Conservation (phyloP, 1,140 invertebrate species). For the Achroia grisella region DNA sequence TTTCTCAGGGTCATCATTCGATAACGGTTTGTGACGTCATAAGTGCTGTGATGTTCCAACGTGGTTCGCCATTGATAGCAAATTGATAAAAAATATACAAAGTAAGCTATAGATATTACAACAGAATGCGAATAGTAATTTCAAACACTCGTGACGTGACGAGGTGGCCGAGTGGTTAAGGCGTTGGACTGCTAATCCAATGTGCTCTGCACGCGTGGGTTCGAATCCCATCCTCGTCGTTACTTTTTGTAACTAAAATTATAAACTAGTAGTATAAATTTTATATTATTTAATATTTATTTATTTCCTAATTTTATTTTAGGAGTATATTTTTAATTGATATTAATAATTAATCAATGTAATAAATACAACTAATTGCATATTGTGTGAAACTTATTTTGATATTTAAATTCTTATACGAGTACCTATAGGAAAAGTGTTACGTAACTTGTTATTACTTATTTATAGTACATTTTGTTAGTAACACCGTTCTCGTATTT, state of each 20-base stretch:
- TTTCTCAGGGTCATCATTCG: conserved; percentile 7
- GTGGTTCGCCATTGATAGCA: no score
- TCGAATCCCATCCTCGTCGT: conserved; percentile 90
- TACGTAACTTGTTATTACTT: no score
- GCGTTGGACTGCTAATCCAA: conserved; percentile 89
- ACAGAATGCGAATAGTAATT: conserved; percentile 20
- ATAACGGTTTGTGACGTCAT: conserved; percentile 12
- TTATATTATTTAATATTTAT: conserved; percentile 5
- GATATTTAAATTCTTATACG: no score
- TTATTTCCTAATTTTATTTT: neutral
- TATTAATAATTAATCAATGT: no score
- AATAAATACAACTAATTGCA: no score
- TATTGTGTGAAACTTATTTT: no score
- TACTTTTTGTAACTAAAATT: conserved; percentile 19
- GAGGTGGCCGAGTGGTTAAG: conserved; percentile 93
- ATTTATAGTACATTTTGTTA: no score
- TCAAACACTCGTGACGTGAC: conserved; percentile 58
- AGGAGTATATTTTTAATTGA: no score
- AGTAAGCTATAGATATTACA: conserved; percentile 3
- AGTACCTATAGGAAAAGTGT: no score
- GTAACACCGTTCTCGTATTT: no score
- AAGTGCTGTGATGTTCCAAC: no score
- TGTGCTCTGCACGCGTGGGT: conserved; percentile 85
- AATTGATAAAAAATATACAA: no score
- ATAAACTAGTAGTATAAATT: conserved; percentile 1